Evolutionary conservation across 2,113 vertebrate genomes (phyloP), one percentile per base, ranked within the genome.

Genomic region (Baryphthengus martii): DNA sequence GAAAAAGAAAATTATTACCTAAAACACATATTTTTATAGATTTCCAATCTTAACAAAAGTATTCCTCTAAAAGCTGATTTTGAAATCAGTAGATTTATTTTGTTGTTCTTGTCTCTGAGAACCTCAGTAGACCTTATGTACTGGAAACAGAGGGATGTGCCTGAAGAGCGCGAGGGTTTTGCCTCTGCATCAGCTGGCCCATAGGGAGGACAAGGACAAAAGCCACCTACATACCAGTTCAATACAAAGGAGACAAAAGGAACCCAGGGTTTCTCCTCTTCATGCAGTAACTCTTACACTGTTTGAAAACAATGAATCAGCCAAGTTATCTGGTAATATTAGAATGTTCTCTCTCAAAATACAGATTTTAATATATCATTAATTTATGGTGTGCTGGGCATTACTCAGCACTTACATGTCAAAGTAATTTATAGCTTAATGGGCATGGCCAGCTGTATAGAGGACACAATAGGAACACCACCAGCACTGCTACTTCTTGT

Each of bases 401-500:
- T 70, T 61, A 45, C 44, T 66, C 40, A 73, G n/a, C 4, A 3
- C 39, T 68, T 53, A 42, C 3, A 7, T 37, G 10, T 45, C 37
- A 40, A 75, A 85, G 42, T 25, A 25, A 37, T 49, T 82, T 13
- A 11, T 15, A 63, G 31, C 17, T 50, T 37, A 59, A 52, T n/a
- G 17, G 13, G 26, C 39, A 78, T 12, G 58, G 24, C 25, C 19
- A 29, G 33, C 33, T 63, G 7, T 4, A 2, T 28, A 15, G 16
- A 85, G 52, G 53, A 44, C 3, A 15, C 14, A n/a, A 7, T 2
- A 67, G 58, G 66, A 93, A 31, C 7, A 55, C 23, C 23, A 55
- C 9, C 17, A 68, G 11, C 8, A 7, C 39, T 47, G 23, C 42
- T 39, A 5, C 9, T 71, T 71, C 17, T 35, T 0, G 0, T 56